Evolutionary conservation across 2,888 invertebrate genomes (phyloP), one percentile per base, ranked within the genome.

Genomic region (Ectropis crepuscularia): DNA sequence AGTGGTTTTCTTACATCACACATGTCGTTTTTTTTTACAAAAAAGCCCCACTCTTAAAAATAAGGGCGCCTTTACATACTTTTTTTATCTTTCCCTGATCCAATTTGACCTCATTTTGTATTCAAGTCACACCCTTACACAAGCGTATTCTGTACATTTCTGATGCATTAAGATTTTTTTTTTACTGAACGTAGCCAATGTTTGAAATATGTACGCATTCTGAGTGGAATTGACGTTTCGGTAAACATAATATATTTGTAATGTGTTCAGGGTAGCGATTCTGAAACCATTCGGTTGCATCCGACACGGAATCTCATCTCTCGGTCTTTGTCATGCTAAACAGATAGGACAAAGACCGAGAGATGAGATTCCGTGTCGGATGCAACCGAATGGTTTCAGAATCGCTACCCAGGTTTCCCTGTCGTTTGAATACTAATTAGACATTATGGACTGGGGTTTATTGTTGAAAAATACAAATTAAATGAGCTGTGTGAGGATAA

Each of bases 51-150:
- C 59, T 68, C 71, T 72, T 69, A 74, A 69, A 69, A 70, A 64
- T 71, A 71, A 68, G 60, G 61, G 61, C 63, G 69, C 72, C 76
- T 72, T 73, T 73, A 75, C 77, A 78, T 79, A 83, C 79, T 84
- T 86, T 85, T 82, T 28, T 2, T 86, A 85, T 87, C 81, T 83
- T 73, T 68, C 77, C 75, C 80, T 81, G 86, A 86, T 90, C 88
- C 88, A 89, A 89, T 90, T 88, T 86, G 82, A 83, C 80, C 86
- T 88, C 85, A 91, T 91, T 28, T 91, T 81, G 85, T 89, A 91
- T 91, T 91, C 90, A 86, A 86, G 85, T 84, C 88, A 84, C 83
- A 77, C 79, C 74, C 78, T 69, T 76, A 78, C 78, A 78, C 78
- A 78, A 85, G 82, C 86, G 85, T 83, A 87, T 86, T 84, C 83